phyloP scores from a whole-genome alignment of 2,888 invertebrate genomes.

The Drosophila tripunctata region DNA sequence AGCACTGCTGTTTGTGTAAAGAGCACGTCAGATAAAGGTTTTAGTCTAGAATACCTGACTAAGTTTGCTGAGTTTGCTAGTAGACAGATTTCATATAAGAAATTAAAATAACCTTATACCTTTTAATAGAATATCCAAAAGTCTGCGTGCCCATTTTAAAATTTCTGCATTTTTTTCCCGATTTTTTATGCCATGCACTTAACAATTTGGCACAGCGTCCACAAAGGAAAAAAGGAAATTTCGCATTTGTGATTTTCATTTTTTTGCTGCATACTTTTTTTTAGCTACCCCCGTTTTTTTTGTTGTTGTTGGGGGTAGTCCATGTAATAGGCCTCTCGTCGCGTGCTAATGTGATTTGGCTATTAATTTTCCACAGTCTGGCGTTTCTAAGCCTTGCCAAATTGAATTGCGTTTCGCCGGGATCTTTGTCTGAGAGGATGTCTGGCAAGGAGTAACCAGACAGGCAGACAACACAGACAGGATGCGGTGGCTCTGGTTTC shows the following conservation, averaged over 20 bases:
- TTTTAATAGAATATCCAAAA: slow-evolving; percentile 1
- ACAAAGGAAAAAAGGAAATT: slow-evolving; percentile 45
- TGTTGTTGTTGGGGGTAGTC: slow-evolving; percentile 22
- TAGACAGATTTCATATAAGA: too few relatives aligned
- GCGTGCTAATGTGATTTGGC: slow-evolving; percentile 65
- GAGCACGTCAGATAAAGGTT: too few relatives aligned
- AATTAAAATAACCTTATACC: background rate
- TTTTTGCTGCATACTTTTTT: slow-evolving; percentile 1
- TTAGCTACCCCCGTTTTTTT: slow-evolving; percentile 35
- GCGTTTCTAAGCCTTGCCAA: slow-evolving; percentile 52
- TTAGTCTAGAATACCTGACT: background rate
- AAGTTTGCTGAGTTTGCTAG: too few relatives aligned
- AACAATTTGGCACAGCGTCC: slow-evolving; percentile 58
- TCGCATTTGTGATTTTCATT: slow-evolving; percentile 52
- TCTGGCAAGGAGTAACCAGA: slow-evolving; percentile 24
- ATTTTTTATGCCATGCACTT: slow-evolving; percentile 50
- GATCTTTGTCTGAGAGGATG: slow-evolving; percentile 20
- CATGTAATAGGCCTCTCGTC: slow-evolving; percentile 50
- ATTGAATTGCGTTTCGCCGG: slow-evolving; percentile 60
- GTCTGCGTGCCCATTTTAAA: background rate
- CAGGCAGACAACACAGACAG: slow-evolving; percentile 25
- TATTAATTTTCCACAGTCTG: slow-evolving; percentile 57
- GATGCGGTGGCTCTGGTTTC: slow-evolving; percentile 40
- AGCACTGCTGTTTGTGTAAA: background rate
- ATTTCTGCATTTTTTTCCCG: too few relatives aligned